A percentile compares a stretch with the other conserved stretches of the same genome.
These are phyloP conservation scores for Semotilus atromaculatus DNA, from an alignment of 2,797 vertebrate genomes.

Conservation along the genomic window DNA sequence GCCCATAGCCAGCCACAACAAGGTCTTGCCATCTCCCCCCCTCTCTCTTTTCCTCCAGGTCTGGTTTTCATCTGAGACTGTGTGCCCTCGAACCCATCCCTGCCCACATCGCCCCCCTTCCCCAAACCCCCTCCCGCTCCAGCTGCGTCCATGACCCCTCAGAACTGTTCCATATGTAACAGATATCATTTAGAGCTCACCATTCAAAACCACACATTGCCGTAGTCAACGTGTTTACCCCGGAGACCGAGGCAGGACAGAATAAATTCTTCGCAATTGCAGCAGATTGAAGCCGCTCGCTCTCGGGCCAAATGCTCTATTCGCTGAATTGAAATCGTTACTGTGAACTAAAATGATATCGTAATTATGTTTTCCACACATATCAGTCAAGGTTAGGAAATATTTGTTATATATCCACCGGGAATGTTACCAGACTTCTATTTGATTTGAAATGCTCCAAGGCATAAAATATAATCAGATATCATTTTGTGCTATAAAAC, in stretches of 20 bases:
- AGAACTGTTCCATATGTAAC: constrained; percentile 71
- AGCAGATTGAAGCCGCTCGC: constrained; percentile 29
- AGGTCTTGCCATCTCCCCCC: constrained; percentile 74
- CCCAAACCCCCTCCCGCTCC: constrained; percentile 48
- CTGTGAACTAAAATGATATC: constrained; percentile 48
- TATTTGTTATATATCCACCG: constrained; percentile 49
- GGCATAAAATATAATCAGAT: constrained; percentile 7
- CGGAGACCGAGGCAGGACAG: constrained; percentile 26
- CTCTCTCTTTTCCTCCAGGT: constrained; percentile 41
- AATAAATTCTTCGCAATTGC: constrained; percentile 33
- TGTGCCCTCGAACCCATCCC: constrained; percentile 57
- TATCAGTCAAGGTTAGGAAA: constrained; percentile 54
- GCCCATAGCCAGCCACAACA: constrained; percentile 72
- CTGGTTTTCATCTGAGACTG: constrained; percentile 60
- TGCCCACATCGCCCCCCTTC: constrained; percentile 64
- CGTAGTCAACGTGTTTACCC: constrained; percentile 51
- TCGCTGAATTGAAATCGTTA: constrained; percentile 38
- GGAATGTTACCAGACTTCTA: constrained; percentile 38
- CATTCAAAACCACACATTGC: constrained; percentile 51
- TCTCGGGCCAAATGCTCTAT: constrained; percentile 35
- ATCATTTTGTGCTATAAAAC: background rate
- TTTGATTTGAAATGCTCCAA: constrained; percentile 29
- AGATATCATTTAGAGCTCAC: constrained; percentile 56
- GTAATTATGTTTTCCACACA: constrained; percentile 55
- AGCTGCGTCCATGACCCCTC: constrained; percentile 67